Evolutionary conservation across 1,140 invertebrate genomes (phyloP), one percentile per base, ranked within the genome.

Genomic region (Batillaria attramentaria): DNA sequence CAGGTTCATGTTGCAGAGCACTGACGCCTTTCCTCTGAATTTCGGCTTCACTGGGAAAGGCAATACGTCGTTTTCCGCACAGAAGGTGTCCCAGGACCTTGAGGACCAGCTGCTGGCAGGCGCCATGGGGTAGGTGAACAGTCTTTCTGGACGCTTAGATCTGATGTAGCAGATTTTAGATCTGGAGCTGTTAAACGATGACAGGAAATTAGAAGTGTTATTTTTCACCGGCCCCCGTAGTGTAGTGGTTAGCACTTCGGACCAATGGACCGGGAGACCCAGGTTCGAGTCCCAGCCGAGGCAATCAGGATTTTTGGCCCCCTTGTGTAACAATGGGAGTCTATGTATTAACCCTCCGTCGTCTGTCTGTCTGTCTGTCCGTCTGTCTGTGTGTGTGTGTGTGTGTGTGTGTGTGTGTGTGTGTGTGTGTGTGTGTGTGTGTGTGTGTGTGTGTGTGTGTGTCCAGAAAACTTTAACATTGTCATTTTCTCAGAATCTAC

Each of bases 41-140:
- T 89, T 91, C 73, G 91, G 90, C 16, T 91, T 91, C 50, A 91
- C 89, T 39, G 89, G 89, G 33, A 90, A 89, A 83, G 90, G 90
- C 35, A 91, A 91, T 70, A 89, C 90, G 0, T 87, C 87, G 24
- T 70, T 65, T 3, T 57, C 80, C 4, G 81, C 84, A 13, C 41
- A 75, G 35, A 80, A 79, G 10, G 82, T 89, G 0, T 83, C 88
- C 0, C 35, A 77, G 5, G 90, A 89, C 72, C 77, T 91, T 13
- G 83, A 84, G 72, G 90, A 91, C 43, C 90, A 91, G 79, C 81
- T 92, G 10, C 46, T 83, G 69, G 89, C 90, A 18, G 91, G 91
- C 39, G 90, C 90, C 4, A 89, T 90, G 74, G 90, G 90, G 90
- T 91, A 80, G 72, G 81, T 84, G 5, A n/a, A n/a, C n/a, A n/a